A percentile compares a stretch with the other conserved stretches of the same genome.
Conservation (phyloP, 2,888 invertebrate genomes). For the Amphipoea lucens region DNA sequence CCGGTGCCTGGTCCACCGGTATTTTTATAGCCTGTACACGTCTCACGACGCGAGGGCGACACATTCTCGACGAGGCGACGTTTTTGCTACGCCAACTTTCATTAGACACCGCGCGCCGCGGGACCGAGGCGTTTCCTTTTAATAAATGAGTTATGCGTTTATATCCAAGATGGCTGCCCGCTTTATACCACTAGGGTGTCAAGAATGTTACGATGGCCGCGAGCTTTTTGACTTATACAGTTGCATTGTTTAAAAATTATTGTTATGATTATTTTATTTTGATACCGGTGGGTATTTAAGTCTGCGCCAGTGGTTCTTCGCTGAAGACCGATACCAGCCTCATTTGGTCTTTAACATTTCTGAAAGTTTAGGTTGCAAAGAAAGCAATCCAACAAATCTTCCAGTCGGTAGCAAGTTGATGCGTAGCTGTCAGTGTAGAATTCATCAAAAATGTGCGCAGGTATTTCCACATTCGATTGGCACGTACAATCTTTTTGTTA, state of each 20-base stretch:
- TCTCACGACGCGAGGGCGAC: slow-evolving; percentile 88
- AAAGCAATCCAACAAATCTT: slow-evolving; percentile 51
- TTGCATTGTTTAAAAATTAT: slow-evolving; percentile 63
- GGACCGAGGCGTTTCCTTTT: slow-evolving; percentile 86
- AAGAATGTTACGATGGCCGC: slow-evolving; percentile 80
- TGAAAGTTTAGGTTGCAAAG: slow-evolving; percentile 25
- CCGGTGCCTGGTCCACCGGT: slow-evolving; percentile 80
- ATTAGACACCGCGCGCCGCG: slow-evolving; percentile 86
- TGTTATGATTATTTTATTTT: slow-evolving; percentile 56
- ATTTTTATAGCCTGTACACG: slow-evolving; percentile 89
- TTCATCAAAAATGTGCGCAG: slow-evolving; percentile 79
- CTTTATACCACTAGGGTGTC: slow-evolving; percentile 81
- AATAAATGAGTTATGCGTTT: slow-evolving; percentile 89
- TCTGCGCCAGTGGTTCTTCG: background rate
- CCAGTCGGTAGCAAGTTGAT: slow-evolving; percentile 65
- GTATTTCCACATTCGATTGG: slow-evolving; percentile 80
- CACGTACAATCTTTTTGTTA: slow-evolving; percentile 81
- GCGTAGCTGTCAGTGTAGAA: slow-evolving; percentile 76
- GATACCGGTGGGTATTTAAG: slow-evolving; percentile 34
- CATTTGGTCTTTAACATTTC: background rate
- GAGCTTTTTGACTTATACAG: slow-evolving; percentile 70
- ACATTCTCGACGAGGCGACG: slow-evolving; percentile 87
- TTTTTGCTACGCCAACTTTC: slow-evolving; percentile 89
- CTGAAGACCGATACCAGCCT: background rate
- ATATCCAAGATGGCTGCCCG: slow-evolving; percentile 86